Percentiles rank a stretch among this genome's conserved stretches.
Evolutionary conservation across 2,888 invertebrate genomes (phyloP).

Genomic region (Aspidiotus destructor): DNA sequence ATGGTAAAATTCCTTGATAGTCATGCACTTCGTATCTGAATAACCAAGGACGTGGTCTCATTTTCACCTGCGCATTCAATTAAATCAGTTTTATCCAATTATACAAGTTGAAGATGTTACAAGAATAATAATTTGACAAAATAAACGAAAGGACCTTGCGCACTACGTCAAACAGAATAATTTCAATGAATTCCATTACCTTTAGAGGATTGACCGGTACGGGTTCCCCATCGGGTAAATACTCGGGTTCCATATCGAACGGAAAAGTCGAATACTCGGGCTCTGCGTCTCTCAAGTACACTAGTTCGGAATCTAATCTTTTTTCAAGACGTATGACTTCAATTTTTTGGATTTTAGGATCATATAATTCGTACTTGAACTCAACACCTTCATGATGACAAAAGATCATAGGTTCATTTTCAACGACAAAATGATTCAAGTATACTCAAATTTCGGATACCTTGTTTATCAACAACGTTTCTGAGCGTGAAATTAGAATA

Average conservation of each 20-base stretch:
- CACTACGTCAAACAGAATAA: background rate
- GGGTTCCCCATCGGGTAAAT: slow-evolving; percentile 61
- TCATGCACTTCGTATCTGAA: slow-evolving; percentile 75
- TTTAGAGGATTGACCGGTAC: slow-evolving; percentile 69
- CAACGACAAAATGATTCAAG: background rate
- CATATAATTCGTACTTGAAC: slow-evolving; percentile 78
- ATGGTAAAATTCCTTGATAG: slow-evolving; percentile 59
- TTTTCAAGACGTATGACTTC: slow-evolving; percentile 88
- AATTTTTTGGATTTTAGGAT: slow-evolving; percentile 79
- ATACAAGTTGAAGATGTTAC: slow-evolving; percentile 23
- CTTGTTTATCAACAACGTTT: slow-evolving; percentile 79
- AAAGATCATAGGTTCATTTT: slow-evolving; percentile 1
- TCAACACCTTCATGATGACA: slow-evolving; percentile 46
- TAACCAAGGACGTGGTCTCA: slow-evolving; percentile 82
- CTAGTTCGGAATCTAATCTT: slow-evolving; percentile 76
- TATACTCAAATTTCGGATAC: slow-evolving; percentile 35
- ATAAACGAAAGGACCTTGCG: background rate
- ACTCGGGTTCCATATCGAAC: slow-evolving; percentile 78
- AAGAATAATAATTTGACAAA: background rate
- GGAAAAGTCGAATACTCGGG: slow-evolving; percentile 88
- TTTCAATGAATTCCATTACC: slow-evolving; percentile 42
- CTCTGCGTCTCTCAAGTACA: slow-evolving; percentile 81
- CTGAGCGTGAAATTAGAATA: slow-evolving; percentile 75
- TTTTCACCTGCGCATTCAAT: slow-evolving; percentile 47
- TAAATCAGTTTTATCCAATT: no score